A percentile compares a stretch with the other conserved stretches of the same genome.
These are phyloP conservation scores for Catostylus mosaicus DNA, from an alignment of 30 jellyfish, hydroid and myxozoan species.

Conservation along the genomic window DNA sequence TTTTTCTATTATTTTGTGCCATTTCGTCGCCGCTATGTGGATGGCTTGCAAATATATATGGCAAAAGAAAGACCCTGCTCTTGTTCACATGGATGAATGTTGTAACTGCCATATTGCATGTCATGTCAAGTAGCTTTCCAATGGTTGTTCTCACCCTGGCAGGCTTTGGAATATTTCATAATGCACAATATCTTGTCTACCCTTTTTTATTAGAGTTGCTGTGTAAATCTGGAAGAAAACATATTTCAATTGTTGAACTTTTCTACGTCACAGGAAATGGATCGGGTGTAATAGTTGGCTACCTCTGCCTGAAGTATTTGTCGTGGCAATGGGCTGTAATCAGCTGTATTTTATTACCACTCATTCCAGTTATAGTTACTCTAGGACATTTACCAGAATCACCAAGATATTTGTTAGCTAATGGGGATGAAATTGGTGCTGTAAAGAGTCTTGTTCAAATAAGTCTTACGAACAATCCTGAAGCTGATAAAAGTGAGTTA, in stretches of 20 bases:
- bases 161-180: background rate
- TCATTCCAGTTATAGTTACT: background rate
- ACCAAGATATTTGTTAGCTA: too few relatives aligned
- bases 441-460: too few relatives aligned
- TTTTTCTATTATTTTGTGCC: too few relatives aligned
- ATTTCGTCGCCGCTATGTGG: background rate
- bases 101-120: background rate
- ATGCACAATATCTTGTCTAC: background rate
- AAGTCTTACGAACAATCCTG: background rate
- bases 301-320: too few relatives aligned
- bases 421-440: too few relatives aligned
- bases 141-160: background rate
- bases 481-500: background rate
- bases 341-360: background rate
- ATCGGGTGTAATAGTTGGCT: background rate
- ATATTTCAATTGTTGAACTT: background rate
- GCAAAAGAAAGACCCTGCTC: background rate
- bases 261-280: background rate
- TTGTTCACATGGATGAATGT: background rate
- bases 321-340: too few relatives aligned
- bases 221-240: background rate
- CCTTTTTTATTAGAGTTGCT: background rate
- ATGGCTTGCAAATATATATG: background rate
- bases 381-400: background rate
- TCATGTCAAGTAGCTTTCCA: background rate